Conservation (phyloP, 1,140 invertebrate genomes). For the Drosophila teissieri region DNA sequence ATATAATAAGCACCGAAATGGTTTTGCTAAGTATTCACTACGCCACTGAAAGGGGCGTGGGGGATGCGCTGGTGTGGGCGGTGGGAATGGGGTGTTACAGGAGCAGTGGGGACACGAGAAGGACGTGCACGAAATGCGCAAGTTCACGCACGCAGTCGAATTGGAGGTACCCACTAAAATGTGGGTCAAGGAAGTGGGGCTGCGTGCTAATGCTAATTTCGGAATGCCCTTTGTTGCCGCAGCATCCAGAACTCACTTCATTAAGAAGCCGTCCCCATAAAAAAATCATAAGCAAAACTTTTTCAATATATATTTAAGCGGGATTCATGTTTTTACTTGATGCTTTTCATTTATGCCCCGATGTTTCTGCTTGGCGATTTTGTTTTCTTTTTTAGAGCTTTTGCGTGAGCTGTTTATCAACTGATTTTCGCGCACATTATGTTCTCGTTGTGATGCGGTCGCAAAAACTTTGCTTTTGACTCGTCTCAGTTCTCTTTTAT, state of each 20-base stretch:
- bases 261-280: conserved; percentile 47
- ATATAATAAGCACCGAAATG: background rate
- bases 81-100: conserved; percentile 23
- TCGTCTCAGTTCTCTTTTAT: background rate
- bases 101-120: conserved; percentile 42
- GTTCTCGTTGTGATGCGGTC: background rate
- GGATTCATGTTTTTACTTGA: conserved; percentile 46
- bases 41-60: conserved; percentile 1
- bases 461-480: conserved; percentile 39
- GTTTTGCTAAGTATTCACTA: background rate
- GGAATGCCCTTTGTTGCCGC: conserved; percentile 57
- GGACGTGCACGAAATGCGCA: conserved; percentile 74
- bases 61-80: background rate
- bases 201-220: conserved; percentile 63
- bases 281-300: conserved; percentile 62
- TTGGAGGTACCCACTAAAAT: conserved; percentile 34
- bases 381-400: conserved; percentile 11
- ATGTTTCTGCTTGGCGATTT: conserved; percentile 31
- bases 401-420: conserved; percentile 57
- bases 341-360: conserved; percentile 39
- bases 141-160: conserved; percentile 70
- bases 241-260: conserved; percentile 49
- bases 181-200: conserved; percentile 38
- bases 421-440: conserved; percentile 18
- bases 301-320: conserved; percentile 70